Base-by-base conservation (phyloP, 2,113 vertebrate species). In the Colaptes auratus region DNA sequence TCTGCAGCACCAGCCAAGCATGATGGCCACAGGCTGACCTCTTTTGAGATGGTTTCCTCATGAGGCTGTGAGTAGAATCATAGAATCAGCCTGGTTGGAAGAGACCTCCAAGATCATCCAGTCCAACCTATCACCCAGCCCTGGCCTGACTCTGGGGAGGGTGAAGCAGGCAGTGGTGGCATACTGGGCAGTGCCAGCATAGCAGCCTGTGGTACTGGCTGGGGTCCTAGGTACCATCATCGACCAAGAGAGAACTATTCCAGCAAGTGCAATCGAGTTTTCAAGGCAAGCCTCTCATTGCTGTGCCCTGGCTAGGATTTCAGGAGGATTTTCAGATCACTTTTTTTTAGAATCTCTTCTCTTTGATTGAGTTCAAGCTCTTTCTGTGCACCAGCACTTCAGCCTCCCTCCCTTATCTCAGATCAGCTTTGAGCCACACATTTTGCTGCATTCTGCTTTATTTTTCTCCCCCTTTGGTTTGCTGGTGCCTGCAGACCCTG, bases 271-370 rank as follows among this genome's bases (percentile, higher is more conserved):
- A 44, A 70, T 33, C 66, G 16, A 61, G 65, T 89, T 82, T 79
- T 74, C 46, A 39, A 74, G 46, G 46, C 56, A 75, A 74, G 73
- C 25, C 77, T 58, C 27, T 82, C 18, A 36, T 50, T 65, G 61
- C 56, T 65, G 52, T 65, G n/a, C 36, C 9, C 56, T n/a, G 14
- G 35, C 65, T 30, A 78, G 55, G 19, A 52, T 52, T 25, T 52
- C 12, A 52, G 50, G 6, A 14, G 24, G 50, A 52, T 25, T 11
- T 75, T 60, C 15, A 71, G 25, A 42, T 64, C 31, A 14, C 25
- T 36, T 50, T 79, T 50, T 79, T 89, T 63, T 27, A 89, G 82
- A 65, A 67, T 52, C 20, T 42, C 33, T 85, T 84, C 65, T 83
- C 42, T 88, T 27, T 65, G 46, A 66, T 1, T 83, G 75, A 82